phyloP scores from a whole-genome alignment of 2,888 invertebrate species.

The Amphipoea oculea region DNA sequence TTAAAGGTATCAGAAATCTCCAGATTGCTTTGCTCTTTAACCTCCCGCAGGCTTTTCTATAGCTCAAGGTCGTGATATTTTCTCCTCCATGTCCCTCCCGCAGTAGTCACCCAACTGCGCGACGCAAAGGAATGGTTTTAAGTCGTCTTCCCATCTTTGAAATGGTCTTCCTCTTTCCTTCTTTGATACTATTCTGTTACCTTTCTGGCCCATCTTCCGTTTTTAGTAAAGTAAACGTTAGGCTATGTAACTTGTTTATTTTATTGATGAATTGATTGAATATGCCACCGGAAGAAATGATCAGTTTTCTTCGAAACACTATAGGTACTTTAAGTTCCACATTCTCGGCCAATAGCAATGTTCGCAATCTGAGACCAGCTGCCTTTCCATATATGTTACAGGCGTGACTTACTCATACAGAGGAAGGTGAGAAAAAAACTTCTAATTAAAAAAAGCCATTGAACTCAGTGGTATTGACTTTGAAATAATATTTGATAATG shows the following conservation, averaged over 20 bases:
- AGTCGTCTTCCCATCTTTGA: too few relatives aligned
- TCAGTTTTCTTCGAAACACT: slow-evolving; percentile 11
- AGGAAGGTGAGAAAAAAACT: slow-evolving; percentile 45
- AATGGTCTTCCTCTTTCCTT: too few relatives aligned
- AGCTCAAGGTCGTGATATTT: too few relatives aligned
- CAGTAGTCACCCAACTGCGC: too few relatives aligned
- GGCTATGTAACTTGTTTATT: neutral
- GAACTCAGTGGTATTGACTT: slow-evolving; percentile 50
- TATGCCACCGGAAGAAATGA: neutral
- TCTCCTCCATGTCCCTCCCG: too few relatives aligned
- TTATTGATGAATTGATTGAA: neutral
- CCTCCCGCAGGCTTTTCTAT: too few relatives aligned
- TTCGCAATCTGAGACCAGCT: slow-evolving; percentile 38
- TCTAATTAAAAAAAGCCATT: slow-evolving; percentile 62
- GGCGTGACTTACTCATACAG: slow-evolving; percentile 43
- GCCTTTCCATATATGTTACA: slow-evolving; percentile 43
- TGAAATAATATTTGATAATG: slow-evolving; percentile 49
- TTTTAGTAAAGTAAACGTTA: too few relatives aligned
- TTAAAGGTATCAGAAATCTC: too few relatives aligned
- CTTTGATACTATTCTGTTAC: too few relatives aligned
- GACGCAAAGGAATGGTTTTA: too few relatives aligned
- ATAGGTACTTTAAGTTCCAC: neutral
- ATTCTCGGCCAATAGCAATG: slow-evolving; percentile 39
- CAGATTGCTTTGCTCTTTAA: too few relatives aligned
- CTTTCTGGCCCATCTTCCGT: too few relatives aligned